Conservation (phyloP, 2,888 invertebrate genomes). For the Acrobasis repandana region DNA sequence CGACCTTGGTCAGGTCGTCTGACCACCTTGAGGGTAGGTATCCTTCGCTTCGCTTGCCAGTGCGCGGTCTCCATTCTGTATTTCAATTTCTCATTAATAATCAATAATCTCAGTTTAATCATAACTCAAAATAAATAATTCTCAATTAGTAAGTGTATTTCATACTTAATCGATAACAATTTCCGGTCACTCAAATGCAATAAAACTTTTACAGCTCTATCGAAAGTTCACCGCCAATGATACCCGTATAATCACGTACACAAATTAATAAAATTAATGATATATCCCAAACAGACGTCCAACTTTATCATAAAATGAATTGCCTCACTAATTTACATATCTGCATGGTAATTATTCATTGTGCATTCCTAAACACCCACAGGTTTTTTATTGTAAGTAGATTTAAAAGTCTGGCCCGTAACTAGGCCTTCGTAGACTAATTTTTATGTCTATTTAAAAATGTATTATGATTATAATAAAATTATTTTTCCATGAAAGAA, state of each 20-base stretch:
- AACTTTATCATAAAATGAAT: slow-evolving; percentile 15
- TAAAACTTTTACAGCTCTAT: not conserved
- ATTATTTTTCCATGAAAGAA: too few species aligned
- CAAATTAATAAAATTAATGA: slow-evolving; percentile 5
- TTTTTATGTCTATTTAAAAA: too few species aligned
- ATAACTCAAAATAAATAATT: too few species aligned
- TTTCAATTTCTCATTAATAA: too few species aligned
- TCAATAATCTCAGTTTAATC: too few species aligned
- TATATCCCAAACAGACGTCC: slow-evolving; percentile 6
- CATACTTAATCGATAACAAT: not conserved
- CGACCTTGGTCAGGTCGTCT: too few species aligned
- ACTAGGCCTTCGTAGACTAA: too few species aligned
- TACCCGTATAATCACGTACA: slow-evolving; percentile 1
- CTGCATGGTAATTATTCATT: slow-evolving; percentile 23
- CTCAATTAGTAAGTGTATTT: too few species aligned
- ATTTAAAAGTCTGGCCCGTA: not conserved
- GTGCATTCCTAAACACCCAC: slow-evolving; percentile 19
- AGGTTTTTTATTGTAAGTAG: not conserved
- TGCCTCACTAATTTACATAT: slow-evolving; percentile 22
- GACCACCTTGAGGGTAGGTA: too few species aligned
- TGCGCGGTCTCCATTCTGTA: too few species aligned
- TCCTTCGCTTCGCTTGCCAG: too few species aligned
- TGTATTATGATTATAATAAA: too few species aligned
- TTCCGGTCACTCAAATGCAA: not conserved
- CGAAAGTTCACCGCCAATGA: not conserved